Base-by-base conservation (phyloP, 2,113 vertebrate species). In the Jaculus jaculus region DNA sequence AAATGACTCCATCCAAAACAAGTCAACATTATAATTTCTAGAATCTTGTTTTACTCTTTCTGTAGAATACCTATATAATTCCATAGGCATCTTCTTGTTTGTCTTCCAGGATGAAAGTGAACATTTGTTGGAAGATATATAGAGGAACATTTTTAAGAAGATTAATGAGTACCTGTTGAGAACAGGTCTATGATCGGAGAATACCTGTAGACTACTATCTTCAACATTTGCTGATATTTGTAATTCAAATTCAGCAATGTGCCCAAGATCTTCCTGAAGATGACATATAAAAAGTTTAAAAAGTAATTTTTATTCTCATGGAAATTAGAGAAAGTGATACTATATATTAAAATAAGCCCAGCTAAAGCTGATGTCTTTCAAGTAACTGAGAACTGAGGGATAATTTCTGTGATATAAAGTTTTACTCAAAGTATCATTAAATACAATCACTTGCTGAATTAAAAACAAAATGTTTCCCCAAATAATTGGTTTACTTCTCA, bases 1-100 rank as follows among this genome's bases (percentile, higher is more conserved):
- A 89, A 84, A 82, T 81, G 73, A 74, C 24, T 68, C 21, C 92
- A 91, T 87, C 42, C 74, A 18, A 87, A 92, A 65, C 3, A 88
- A 66, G 71, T 71, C 20, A 82, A 69, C 32, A 66, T 83, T 58
- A 32, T 6, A 79, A 84, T 68, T 91, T 92, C 26, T 39, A 80
- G 72, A 91, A 77, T 51, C n/a, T 58, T 61, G 7, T 26, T 94
- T 91, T 91, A 4, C 18, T 37, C 11, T 87, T 89, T 73, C 88
- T 92, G 18, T 87, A 34, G 63, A 92, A 51, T 7, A 74, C 60
- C 17, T 77, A 54, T 21, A 16, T 84, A 89, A 69, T 69, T 9
- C 18, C 26, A 60, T 60, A 93, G 92, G 89, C n/a, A 69, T 16
- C 30, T 87, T 92, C 21, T 34, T 79, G 88, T 61, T 82, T 16